A percentile compares a stretch with the other conserved stretches of the same genome.
phyloP scores from a whole-genome alignment of 2,113 vertebrate genomes.

The Stictonetta naevosa region DNA sequence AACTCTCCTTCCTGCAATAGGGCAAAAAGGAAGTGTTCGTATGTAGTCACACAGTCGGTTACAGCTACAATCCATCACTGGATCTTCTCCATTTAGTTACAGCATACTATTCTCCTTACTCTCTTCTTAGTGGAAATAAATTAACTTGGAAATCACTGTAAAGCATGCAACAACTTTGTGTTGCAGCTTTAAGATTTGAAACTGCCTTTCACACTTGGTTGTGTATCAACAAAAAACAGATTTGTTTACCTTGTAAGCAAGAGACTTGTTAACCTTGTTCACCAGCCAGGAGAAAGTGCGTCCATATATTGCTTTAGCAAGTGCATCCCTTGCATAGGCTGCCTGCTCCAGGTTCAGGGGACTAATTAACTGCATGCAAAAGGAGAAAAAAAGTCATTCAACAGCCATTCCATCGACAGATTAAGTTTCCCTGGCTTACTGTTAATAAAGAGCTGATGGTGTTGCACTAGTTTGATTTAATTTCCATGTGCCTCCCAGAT shows the following conservation, averaged over 20 bases:
- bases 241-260: slow-evolving; percentile 86
- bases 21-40: neutral
- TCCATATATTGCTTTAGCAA: slow-evolving; percentile 94
- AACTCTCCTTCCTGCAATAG: slow-evolving; percentile 82
- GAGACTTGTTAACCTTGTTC: slow-evolving; percentile 92
- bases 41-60: neutral
- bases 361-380: slow-evolving; percentile 84
- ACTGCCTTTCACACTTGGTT: fast-evolving
- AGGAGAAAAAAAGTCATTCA: neutral
- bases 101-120: neutral
- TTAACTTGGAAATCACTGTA: neutral
- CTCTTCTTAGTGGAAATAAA: neutral
- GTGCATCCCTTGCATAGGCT: slow-evolving; percentile 88
- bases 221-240: neutral
- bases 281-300: slow-evolving; percentile 98
- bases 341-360: slow-evolving; percentile 96
- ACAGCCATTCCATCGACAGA: neutral
- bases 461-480: fast-evolving
- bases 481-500: fast-evolving
- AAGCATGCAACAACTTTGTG: neutral
- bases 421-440: neutral
- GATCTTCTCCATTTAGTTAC: too few species aligned
- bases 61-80: fast-evolving
- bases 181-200: neutral
- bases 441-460: neutral